Percentiles rank a stretch among this genome's conserved stretches.
These are phyloP conservation scores for Marronus borbonicus DNA, from an alignment of 2,888 invertebrate genomes.

Conservation along the genomic window DNA sequence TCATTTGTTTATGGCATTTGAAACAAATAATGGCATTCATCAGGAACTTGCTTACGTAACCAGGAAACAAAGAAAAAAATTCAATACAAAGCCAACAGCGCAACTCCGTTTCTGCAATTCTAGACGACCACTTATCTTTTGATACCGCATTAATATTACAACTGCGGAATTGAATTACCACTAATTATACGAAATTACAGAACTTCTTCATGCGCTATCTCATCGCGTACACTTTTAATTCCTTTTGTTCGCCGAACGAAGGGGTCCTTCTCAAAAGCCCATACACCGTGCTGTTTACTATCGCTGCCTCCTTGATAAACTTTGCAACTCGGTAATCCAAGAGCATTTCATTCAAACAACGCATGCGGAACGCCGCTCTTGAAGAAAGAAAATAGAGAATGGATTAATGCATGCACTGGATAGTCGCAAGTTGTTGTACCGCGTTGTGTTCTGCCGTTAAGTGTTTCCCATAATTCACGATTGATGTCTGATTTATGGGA, in stretches of 20 bases:
- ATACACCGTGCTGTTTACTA: background rate
- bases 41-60: no score
- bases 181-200: slow-evolving; percentile 2
- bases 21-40: no score
- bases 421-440: background rate
- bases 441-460: slow-evolving; percentile 4
- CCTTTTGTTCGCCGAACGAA: slow-evolving; percentile 1
- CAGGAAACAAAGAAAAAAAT: no score
- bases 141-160: background rate
- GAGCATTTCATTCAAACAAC: no score
- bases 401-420: no score
- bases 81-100: background rate
- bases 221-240: slow-evolving; percentile 3
- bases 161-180: slow-evolving; percentile 3
- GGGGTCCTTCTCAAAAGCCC: background rate
- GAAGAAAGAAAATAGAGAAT: no score
- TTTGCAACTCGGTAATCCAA: no score
- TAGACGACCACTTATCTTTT: background rate
- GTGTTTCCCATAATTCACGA: slow-evolving; percentile 14
- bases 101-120: background rate
- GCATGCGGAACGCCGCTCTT: no score
- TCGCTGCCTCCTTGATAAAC: background rate
- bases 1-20: no score
- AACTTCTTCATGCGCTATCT: slow-evolving; percentile 5
- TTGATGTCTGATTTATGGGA: slow-evolving; percentile 24